Percentiles rank a stretch among this genome's conserved stretches.
Conservation (phyloP, 2,888 invertebrate species). For the Sphaerophoria taeniata region DNA sequence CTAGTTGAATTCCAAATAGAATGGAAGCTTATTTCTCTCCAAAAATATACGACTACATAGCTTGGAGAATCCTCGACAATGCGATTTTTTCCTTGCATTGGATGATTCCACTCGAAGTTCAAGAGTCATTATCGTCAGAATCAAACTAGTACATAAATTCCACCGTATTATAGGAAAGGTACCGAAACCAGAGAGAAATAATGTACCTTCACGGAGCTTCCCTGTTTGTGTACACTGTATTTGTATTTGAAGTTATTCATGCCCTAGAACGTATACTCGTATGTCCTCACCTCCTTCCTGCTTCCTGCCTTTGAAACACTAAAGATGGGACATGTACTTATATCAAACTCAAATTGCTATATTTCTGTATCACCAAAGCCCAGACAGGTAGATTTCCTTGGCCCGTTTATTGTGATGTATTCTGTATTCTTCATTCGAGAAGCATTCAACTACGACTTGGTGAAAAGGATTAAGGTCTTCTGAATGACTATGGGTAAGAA, state of each 20-base stretch:
- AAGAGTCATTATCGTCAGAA: constrained; percentile 61
- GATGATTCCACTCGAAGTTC: constrained; percentile 55
- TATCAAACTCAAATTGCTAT: constrained; percentile 47
- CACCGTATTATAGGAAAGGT: constrained; percentile 29
- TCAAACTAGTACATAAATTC: constrained; percentile 7
- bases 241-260: constrained; percentile 14
- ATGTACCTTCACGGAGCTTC: constrained; percentile 27
- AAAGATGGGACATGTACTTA: constrained; percentile 1
- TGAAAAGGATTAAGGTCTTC: too few species aligned
- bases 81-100: constrained; percentile 41
- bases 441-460: too few species aligned
- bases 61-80: neutral
- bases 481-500: too few species aligned
- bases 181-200: constrained; percentile 16
- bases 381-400: too few species aligned
- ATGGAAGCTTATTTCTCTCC: constrained; percentile 1
- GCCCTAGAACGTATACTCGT: constrained; percentile 10
- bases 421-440: too few species aligned
- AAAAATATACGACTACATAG: too few species aligned
- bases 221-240: constrained; percentile 21
- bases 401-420: too few species aligned
- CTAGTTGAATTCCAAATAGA: neutral
- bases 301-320: neutral
- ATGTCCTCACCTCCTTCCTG: neutral
- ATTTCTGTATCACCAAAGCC: too few species aligned